Percentiles rank a stretch among this genome's conserved stretches.
Evolutionary conservation across 2,113 vertebrate genomes (phyloP).

Genomic region (Lates calcarifer): DNA sequence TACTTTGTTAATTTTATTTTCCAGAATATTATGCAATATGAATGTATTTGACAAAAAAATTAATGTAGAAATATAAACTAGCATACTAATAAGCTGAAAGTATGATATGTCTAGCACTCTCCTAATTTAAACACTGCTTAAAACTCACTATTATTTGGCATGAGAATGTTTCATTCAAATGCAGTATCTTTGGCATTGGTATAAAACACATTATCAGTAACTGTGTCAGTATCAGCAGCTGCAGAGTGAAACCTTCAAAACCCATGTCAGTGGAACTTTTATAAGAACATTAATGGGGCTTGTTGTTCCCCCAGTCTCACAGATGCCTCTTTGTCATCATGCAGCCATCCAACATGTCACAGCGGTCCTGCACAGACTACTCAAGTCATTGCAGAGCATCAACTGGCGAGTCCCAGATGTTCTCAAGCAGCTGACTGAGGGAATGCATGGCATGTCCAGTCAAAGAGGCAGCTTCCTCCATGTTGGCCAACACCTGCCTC

Average conservation of each 20-base stretch:
- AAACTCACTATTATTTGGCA: not conserved
- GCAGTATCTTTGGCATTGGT: not conserved
- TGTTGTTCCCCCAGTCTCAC: slow-evolving; percentile 55
- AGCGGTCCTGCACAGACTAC: slow-evolving; percentile 48
- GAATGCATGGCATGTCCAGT: slow-evolving; percentile 71
- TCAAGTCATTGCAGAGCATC: slow-evolving; percentile 56
- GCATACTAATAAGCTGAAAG: not conserved
- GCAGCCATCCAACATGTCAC: slow-evolving; percentile 58
- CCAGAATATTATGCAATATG: too few relatives aligned
- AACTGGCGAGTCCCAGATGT: slow-evolving; percentile 72
- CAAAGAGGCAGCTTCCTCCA: slow-evolving; percentile 65
- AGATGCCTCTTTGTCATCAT: slow-evolving; percentile 72
- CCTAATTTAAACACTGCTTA: not conserved
- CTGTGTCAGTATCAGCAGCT: slow-evolving; percentile 24
- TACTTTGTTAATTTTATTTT: not conserved
- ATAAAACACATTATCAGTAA: not conserved
- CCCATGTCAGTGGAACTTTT: slow-evolving; percentile 14
- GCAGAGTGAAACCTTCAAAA: slow-evolving; percentile 29
- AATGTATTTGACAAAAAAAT: too few relatives aligned
- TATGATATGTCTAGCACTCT: not conserved
- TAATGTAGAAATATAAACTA: not conserved
- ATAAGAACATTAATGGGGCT: slow-evolving; percentile 33
- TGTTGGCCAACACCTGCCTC: slow-evolving; percentile 77
- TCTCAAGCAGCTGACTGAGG: slow-evolving; percentile 73
- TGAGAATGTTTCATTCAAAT: not conserved